Conservation (phyloP, 2,113 vertebrate genomes). For the Psittacus erithacus region DNA sequence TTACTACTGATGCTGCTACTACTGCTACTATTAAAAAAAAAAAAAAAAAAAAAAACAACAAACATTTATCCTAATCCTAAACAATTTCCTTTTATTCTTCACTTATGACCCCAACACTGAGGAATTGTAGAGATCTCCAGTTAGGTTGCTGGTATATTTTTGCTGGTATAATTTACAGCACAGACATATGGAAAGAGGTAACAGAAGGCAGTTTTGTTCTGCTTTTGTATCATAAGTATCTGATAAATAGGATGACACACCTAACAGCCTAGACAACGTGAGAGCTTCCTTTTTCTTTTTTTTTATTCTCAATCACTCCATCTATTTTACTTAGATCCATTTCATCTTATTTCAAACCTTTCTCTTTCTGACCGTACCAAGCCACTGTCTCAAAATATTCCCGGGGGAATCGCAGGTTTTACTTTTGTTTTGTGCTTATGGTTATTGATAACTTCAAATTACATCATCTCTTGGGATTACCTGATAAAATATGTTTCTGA, state of each 20-base stretch:
- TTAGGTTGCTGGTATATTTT: not conserved
- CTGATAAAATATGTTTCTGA: not conserved
- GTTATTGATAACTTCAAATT: not conserved
- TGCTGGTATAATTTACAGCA: not conserved
- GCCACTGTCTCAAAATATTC: not conserved
- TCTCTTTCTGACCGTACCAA: not conserved
- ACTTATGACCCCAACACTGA: not conserved
- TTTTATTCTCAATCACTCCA: not conserved
- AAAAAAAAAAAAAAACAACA: not conserved
- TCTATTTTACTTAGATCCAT: not conserved
- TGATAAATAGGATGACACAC: not conserved
- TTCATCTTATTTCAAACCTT: not conserved
- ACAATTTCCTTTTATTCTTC: not conserved
- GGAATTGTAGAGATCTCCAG: not conserved
- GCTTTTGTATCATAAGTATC: not conserved
- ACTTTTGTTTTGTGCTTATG: not conserved
- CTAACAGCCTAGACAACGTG: not conserved
- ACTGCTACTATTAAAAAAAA: not conserved
- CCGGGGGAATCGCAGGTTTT: rapidly evolving
- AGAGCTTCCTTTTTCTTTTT: not conserved
- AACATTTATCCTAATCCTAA: not conserved
- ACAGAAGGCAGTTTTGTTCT: not conserved
- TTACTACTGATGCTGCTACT: not conserved
- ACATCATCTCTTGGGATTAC: not conserved
- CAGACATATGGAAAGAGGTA: not conserved